Percentiles rank a stretch among this genome's conserved stretches.
phyloP scores from a whole-genome alignment of 2,113 vertebrate genomes.

The Pseudorhombus dupliciocellatus region DNA sequence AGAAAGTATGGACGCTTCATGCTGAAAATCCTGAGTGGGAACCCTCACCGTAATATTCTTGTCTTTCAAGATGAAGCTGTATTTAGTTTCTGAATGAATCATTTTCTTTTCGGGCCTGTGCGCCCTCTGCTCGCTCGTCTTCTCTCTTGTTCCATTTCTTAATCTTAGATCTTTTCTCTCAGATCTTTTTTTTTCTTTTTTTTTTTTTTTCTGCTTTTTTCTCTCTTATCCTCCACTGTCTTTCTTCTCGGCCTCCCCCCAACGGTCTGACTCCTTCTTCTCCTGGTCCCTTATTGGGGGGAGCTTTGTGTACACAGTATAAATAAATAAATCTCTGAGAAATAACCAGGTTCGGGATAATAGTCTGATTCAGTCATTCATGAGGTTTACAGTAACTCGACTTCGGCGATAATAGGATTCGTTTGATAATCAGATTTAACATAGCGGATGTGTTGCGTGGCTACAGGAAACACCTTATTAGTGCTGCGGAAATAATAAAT shows the following conservation, averaged over 20 bases:
- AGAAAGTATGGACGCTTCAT: not conserved
- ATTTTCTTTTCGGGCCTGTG: slow-evolving; percentile 29
- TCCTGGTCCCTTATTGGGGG: slow-evolving; percentile 10
- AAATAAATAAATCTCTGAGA: slow-evolving; percentile 56
- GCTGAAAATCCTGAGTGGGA: slow-evolving; percentile 35
- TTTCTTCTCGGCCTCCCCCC: slow-evolving; percentile 23
- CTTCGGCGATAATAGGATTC: slow-evolving; percentile 36
- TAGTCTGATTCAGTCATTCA: slow-evolving; percentile 48
- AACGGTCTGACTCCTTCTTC: slow-evolving; percentile 14
- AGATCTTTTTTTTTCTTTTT: slow-evolving; percentile 29
- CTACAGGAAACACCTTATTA: slow-evolving; percentile 60
- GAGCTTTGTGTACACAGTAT: slow-evolving; percentile 31
- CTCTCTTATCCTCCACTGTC: slow-evolving; percentile 24
- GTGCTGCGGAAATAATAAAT: slow-evolving; percentile 44
- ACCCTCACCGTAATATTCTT: slow-evolving; percentile 27
- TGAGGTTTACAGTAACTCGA: slow-evolving; percentile 42
- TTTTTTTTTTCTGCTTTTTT: not conserved
- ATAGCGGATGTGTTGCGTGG: slow-evolving; percentile 26
- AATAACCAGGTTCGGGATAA: slow-evolving; percentile 48
- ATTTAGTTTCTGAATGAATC: slow-evolving; percentile 56
- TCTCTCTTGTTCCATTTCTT: slow-evolving; percentile 37
- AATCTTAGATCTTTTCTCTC: slow-evolving; percentile 49
- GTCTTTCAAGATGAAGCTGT: slow-evolving; percentile 46
- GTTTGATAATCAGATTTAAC: slow-evolving; percentile 45
- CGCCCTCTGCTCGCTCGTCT: slow-evolving; percentile 11